Conservation (phyloP, 2,888 invertebrate genomes). For the Aromia moschata region DNA sequence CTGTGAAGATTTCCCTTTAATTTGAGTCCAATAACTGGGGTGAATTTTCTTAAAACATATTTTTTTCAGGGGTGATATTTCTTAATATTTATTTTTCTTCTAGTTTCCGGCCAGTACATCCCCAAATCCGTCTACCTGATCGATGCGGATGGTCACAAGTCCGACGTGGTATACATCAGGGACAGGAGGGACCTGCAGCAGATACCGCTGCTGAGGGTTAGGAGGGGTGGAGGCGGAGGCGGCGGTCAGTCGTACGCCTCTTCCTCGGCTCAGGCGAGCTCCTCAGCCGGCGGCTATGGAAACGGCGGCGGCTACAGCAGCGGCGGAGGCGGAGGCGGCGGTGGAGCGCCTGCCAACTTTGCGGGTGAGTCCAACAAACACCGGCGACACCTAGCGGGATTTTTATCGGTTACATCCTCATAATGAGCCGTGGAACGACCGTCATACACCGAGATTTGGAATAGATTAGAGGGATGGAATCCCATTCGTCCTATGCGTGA, state of each 20-base stretch:
- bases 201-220: constrained; percentile 42
- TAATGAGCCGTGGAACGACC: no score
- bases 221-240: constrained; percentile 40
- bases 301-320: constrained; percentile 23
- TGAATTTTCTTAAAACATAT: no score
- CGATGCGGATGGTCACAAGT: constrained; percentile 67
- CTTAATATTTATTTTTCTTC: constrained; percentile 23
- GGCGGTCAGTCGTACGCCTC: constrained; percentile 36
- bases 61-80: no score
- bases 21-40: no score
- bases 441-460: no score
- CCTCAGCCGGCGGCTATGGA: constrained; percentile 21
- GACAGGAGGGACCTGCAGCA: constrained; percentile 47
- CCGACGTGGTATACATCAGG: constrained; percentile 55
- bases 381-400: no score
- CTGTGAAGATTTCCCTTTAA: no score
- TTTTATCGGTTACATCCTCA: no score
- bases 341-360: not conserved
- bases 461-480: no score
- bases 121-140: constrained; percentile 70
- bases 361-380: not conserved
- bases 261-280: constrained; percentile 35
- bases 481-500: no score
- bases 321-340: constrained; percentile 23
- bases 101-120: constrained; percentile 69